Evolutionary conservation across 2,113 vertebrate species (phyloP), one percentile per base, ranked within the genome.

Genomic region (Boleophthalmus pectinirostris): DNA sequence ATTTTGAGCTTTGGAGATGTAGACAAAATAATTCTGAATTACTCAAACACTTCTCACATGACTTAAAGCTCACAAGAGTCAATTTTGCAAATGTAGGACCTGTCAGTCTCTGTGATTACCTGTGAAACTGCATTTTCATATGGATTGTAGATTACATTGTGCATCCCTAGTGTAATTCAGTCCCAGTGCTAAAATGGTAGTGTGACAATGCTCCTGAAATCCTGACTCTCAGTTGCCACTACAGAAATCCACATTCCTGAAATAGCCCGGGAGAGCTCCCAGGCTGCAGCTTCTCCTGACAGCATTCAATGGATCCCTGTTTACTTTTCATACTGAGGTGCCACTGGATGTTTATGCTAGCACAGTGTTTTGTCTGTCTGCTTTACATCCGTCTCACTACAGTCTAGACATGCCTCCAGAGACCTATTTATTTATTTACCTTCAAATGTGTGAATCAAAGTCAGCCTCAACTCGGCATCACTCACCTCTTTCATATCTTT

Each of bases 321-420:
- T 83, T 87, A 68, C 73, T 75, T 21, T 82, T 80, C 70, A 73
- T 46, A 43, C 84, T 66, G 60, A 82, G 75, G 51, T 49, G 77
- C 82, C 66, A 25, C 66, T 64, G 66, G 84, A 58, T 88, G 81
- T 88, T 84, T 81, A 69, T 68, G 72, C 69, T 79, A 51, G 68
- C 73, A 45, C 58, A 80, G 69, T 21, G 33, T 72, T 58, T 72
- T 80, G 73, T 82, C 74, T 51, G 29, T 79, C 75, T 71, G 38
- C 24, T 8, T 33, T 18, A 16, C 25, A 18, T 68, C 49, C 58
- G 38, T 58, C 66, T 24, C 47, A 56, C 67, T 4, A 33, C 38
- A 63, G 56, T 60, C 33, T 66, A 72, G 67, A 75, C 71, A 68
- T 65, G 49, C 82, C 82, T 70, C 56, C 77, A 77, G 72, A 64